A percentile compares a stretch with the other conserved stretches of the same genome.
phyloP scores from a whole-genome alignment of 2,113 vertebrate species.

The Mobula hypostoma region DNA sequence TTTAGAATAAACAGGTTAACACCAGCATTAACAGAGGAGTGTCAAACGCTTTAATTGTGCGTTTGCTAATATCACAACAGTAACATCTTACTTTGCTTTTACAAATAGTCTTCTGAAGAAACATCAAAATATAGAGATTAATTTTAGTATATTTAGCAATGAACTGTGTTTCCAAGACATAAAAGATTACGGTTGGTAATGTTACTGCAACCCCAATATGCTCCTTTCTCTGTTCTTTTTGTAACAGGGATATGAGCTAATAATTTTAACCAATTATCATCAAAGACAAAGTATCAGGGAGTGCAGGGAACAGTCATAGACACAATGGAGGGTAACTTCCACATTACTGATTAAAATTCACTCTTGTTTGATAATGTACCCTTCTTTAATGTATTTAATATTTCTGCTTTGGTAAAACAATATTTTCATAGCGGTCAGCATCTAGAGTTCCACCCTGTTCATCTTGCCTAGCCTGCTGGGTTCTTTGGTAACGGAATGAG shows the following conservation, averaged over 20 bases:
- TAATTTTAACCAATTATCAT: neutral
- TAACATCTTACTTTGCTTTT: neutral
- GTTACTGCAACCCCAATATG: neutral
- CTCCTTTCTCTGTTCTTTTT: neutral
- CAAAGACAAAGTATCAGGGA: neutral
- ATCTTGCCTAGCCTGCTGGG: neutral
- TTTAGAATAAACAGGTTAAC: constrained; percentile 30
- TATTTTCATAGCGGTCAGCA: neutral
- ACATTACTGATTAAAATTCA: neutral
- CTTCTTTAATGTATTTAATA: neutral
- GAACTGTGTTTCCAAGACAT: neutral
- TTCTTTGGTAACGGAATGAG: neutral
- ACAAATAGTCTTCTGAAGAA: neutral
- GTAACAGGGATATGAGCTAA: neutral
- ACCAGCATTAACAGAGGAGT: constrained; percentile 18
- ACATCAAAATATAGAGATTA: constrained; percentile 10
- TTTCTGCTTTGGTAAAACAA: neutral
- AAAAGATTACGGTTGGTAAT: neutral
- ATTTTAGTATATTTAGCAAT: neutral
- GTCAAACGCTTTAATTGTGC: constrained; percentile 26
- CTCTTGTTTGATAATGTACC: neutral
- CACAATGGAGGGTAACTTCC: neutral
- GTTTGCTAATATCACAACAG: constrained; percentile 29
- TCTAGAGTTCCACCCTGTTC: neutral
- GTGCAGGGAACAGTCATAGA: neutral